phyloP scores from a whole-genome alignment of 2,888 invertebrate genomes.

The Halocaridina rubra region DNA sequence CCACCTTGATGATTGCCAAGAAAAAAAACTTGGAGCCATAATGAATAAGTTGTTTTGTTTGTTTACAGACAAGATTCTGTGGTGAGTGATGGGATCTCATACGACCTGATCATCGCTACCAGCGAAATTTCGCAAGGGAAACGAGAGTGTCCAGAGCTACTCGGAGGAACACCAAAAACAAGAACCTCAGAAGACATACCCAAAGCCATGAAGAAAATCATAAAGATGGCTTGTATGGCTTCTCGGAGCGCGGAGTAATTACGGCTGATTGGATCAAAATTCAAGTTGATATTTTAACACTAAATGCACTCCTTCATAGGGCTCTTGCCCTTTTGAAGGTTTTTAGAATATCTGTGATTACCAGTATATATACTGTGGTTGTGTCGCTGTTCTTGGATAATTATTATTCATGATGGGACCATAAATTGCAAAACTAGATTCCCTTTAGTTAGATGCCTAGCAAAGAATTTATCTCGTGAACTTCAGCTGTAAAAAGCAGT shows the following conservation, averaged over 20 bases:
- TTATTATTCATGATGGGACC: background rate
- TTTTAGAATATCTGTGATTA: background rate
- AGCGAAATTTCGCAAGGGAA: conserved; percentile 59
- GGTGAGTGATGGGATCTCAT: conserved; percentile 88
- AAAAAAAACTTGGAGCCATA: no score
- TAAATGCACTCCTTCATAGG: no score
- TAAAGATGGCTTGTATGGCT: conserved; percentile 46
- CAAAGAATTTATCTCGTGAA: no score
- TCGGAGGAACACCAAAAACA: conserved; percentile 59
- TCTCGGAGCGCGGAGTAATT: conserved; percentile 41
- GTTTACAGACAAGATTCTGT: conserved; percentile 83
- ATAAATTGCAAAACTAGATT: background rate
- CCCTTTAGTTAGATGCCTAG: no score
- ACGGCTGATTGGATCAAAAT: no score
- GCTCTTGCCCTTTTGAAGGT: no score
- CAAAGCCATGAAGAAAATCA: conserved; percentile 55
- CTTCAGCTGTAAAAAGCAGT: no score
- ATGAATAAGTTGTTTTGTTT: no score
- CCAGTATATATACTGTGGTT: background rate
- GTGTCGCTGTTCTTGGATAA: background rate
- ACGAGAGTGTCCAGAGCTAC: conserved; percentile 50
- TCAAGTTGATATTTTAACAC: no score
- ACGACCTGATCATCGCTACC: conserved; percentile 75
- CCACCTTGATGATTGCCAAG: no score
- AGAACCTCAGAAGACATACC: conserved; percentile 61